These are phyloP conservation scores for Clitarchus hookeri DNA, from an alignment of 2,888 invertebrate genomes.

Conservation along the genomic window DNA sequence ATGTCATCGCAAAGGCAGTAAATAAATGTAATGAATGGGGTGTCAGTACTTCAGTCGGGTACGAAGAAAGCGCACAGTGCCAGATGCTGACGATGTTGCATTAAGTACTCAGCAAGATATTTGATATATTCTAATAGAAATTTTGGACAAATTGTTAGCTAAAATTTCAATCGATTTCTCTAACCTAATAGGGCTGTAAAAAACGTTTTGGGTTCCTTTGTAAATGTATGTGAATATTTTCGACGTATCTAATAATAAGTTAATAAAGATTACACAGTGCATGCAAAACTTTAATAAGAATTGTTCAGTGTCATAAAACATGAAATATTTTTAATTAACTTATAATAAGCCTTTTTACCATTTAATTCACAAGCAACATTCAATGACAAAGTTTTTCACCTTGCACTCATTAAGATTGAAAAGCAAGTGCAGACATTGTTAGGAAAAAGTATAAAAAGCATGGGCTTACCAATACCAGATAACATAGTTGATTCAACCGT, in stretches of 20 bases:
- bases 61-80: not conserved
- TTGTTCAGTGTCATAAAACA: not conserved
- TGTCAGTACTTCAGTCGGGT: not conserved
- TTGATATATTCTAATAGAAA: not conserved
- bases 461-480: too few species aligned
- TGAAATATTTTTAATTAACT: not conserved
- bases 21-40: not conserved
- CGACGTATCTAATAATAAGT: not conserved
- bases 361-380: too few species aligned
- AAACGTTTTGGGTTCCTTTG: not conserved
- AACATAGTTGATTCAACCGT: too few species aligned
- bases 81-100: not conserved
- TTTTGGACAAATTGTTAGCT: not conserved
- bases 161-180: constrained; percentile 18
- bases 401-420: too few species aligned
- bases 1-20: not conserved
- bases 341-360: too few species aligned
- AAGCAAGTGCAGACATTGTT: too few species aligned
- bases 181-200: not conserved
- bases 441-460: too few species aligned
- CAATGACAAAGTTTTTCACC: too few species aligned
- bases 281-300: not conserved
- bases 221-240: not conserved
- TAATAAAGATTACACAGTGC: not conserved
- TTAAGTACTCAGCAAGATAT: constrained; percentile 16